Conservation (phyloP, 2,113 vertebrate genomes). For the Columba janthina region DNA sequence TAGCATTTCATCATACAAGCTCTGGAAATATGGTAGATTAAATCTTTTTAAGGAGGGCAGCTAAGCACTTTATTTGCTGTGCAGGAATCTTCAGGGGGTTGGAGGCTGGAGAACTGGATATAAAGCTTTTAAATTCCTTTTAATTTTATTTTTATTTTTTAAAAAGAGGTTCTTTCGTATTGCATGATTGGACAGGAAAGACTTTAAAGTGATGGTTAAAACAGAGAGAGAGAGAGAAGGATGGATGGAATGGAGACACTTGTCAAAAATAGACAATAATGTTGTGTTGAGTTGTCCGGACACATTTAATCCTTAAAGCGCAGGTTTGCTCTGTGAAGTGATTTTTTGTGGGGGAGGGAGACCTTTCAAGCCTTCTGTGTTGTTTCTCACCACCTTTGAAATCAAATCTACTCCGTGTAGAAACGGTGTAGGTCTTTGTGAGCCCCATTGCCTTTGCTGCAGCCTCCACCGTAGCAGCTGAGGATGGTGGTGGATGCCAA, state of each 20-base stretch:
- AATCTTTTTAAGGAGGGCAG: constrained; percentile 31
- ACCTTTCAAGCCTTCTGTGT: not conserved
- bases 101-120: constrained; percentile 23
- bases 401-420: not conserved
- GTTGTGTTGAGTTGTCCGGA: not conserved
- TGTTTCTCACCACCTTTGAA: accelerated
- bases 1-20: constrained; percentile 46
- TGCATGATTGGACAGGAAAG: constrained; percentile 18
- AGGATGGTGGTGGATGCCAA: accelerated
- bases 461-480: not conserved
- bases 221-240: not conserved
- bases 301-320: not conserved
- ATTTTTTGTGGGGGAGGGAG: not conserved
- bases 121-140: constrained; percentile 54
- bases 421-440: not conserved
- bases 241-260: not conserved
- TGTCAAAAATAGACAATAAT: constrained; percentile 22
- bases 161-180: constrained; percentile 10
- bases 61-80: constrained; percentile 43
- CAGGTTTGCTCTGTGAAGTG: not conserved
- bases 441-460: not conserved
- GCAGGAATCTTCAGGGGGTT: constrained; percentile 57
- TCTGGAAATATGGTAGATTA: constrained; percentile 58
- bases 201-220: constrained; percentile 36
- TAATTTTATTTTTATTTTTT: not conserved